phyloP scores from a whole-genome alignment of 2,888 invertebrate species.

The Mycalesis mineus region DNA sequence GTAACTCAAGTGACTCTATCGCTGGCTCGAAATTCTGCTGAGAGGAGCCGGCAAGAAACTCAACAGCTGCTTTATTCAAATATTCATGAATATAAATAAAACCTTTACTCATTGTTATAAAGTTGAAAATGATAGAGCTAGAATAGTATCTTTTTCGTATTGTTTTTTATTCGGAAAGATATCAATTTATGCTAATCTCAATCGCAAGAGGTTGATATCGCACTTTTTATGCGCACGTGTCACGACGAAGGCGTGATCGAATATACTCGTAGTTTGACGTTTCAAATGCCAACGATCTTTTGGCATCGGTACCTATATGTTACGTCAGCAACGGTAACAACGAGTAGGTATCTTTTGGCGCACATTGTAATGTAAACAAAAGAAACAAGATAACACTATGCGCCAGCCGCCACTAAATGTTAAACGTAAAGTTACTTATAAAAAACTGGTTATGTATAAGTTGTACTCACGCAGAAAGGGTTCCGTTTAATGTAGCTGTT shows the following conservation, averaged over 20 bases:
- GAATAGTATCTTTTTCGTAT: background rate
- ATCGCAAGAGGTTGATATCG: constrained; percentile 16
- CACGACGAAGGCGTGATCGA: constrained; percentile 22
- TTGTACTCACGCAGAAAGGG: too few relatives aligned
- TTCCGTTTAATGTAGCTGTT: too few relatives aligned
- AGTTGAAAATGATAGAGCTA: background rate
- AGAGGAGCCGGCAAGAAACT: too few relatives aligned
- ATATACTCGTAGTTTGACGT: constrained; percentile 29
- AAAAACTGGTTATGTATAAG: background rate
- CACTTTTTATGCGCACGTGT: constrained; percentile 25
- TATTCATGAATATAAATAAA: too few relatives aligned
- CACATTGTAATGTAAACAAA: constrained; percentile 2
- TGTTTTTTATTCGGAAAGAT: background rate
- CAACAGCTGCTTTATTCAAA: too few relatives aligned
- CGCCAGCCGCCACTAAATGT: background rate
- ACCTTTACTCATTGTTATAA: background rate
- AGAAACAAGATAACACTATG: background rate
- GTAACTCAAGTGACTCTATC: too few relatives aligned
- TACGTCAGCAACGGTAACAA: constrained; percentile 27
- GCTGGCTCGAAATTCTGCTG: too few relatives aligned
- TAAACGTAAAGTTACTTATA: background rate
- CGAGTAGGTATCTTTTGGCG: background rate
- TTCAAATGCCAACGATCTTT: constrained; percentile 33
- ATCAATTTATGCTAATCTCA: constrained; percentile 1
- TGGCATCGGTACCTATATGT: constrained; percentile 21